phyloP scores from a whole-genome alignment of 2,888 invertebrate species.

The Gerosis bhagava region DNA sequence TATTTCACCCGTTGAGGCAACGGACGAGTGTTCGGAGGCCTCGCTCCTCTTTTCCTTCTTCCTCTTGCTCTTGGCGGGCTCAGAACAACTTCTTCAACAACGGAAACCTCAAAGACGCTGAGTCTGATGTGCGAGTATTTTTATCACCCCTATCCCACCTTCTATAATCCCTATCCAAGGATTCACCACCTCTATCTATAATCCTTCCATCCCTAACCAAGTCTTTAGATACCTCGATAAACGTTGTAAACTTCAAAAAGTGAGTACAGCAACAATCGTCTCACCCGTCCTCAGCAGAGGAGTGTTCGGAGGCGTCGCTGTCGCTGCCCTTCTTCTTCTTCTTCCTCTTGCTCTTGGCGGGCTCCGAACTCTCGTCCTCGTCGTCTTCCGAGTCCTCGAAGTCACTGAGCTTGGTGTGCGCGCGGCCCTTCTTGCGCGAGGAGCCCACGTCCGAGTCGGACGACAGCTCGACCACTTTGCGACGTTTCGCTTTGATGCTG shows the following conservation, averaged over 20 bases:
- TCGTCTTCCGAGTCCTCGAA: conserved; percentile 66
- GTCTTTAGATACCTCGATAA: too few species aligned
- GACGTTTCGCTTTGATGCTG: conserved; percentile 62
- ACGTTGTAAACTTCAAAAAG: too few species aligned
- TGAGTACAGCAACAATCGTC: background rate
- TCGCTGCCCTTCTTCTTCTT: conserved; percentile 61
- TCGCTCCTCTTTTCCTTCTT: conserved; percentile 66
- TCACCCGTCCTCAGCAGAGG: conserved; percentile 56
- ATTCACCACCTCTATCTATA: too few species aligned
- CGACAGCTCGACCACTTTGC: conserved; percentile 63
- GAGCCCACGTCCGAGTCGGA: conserved; percentile 67
- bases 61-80: conserved; percentile 50
- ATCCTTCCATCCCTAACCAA: too few species aligned
- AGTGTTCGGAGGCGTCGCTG: conserved; percentile 59
- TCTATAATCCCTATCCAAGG: too few species aligned
- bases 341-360: conserved; percentile 49
- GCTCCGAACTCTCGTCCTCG: conserved; percentile 53
- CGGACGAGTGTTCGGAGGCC: conserved; percentile 52
- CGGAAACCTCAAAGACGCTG: conserved; percentile 69
- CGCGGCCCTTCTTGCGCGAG: conserved; percentile 46
- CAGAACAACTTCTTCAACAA: conserved; percentile 54
- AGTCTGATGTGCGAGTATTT: conserved; percentile 34
- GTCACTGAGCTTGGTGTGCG: conserved; percentile 49
- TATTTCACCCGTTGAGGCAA: conserved; percentile 50
- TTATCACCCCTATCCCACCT: too few species aligned